Base-by-base conservation (phyloP, 2,888 invertebrate species). In the Operophtera brumata region DNA sequence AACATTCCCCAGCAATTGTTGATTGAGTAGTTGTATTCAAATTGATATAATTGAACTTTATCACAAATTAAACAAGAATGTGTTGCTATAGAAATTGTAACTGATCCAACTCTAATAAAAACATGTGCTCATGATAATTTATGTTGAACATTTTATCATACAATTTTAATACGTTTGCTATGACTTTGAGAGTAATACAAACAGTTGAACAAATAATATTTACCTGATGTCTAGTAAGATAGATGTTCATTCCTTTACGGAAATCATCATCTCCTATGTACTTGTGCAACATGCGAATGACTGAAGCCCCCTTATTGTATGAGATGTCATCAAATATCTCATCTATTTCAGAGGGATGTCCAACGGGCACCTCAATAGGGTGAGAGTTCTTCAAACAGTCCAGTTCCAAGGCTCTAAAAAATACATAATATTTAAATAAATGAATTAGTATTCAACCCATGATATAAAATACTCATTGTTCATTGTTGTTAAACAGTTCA, bases 241-340 rank as follows among this genome's bases (percentile, higher is more conserved):
- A 99, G 36, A 94, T 82, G 75, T 96, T 94, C 96, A 99, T 97
- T 45, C 99, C 99, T 80, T 95, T 95, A 35, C 96, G 93, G 80
- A 98, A 98, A 82, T 96, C 96, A 74, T 94, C 93, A 83, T 98
- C 97, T 10, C 98, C 98, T 73, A 99, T 96, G 74, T 96, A 99
- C 73, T 94, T 93, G 77, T 98, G 97, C 61, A 99, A 86, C 98
- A 99, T 99, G 62, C 99, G 92, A 61, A 98, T 97, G 6, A 98
- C 95, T 46, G 96, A 97, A 1, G 98, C 97, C 4, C 98, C 98
- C 82, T 99, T 99, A 75, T 95, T 95, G 85, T 99, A 99, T 32
- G 98, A 98, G 70, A 99, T 99, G 69, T 96, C 96, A 89, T 99
- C 99, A 89, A 99, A 99, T 66, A 99, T 99, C 84, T 99, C 98